Evolutionary conservation across 2,888 invertebrate genomes (phyloP).

Genomic region (Willowsia nigromaculata): DNA sequence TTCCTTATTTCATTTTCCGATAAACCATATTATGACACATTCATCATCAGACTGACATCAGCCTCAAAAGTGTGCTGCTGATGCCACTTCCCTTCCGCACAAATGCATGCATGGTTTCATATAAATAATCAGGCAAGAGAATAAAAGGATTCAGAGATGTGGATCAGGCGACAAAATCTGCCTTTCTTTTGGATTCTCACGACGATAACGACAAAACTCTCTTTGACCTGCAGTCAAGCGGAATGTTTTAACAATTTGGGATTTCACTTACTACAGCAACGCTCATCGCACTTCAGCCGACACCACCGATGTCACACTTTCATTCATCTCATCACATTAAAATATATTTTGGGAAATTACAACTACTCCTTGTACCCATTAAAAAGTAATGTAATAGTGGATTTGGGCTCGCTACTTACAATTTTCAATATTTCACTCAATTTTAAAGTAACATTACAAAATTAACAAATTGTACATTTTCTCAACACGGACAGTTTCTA

Average conservation of each 20-base stretch:
- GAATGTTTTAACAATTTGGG: conserved; percentile 68
- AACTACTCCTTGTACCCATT: too few species aligned
- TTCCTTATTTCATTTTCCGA: not conserved
- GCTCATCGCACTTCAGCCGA: not conserved
- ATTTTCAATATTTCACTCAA: not conserved
- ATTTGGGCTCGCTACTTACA: too few species aligned
- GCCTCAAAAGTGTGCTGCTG: not conserved
- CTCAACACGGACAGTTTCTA: not conserved
- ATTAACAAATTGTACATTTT: not conserved
- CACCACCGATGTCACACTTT: conserved; percentile 6
- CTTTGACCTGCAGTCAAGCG: conserved; percentile 66
- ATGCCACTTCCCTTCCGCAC: not conserved
- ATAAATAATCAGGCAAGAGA: not conserved
- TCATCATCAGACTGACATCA: conserved; percentile 31
- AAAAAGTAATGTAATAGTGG: too few species aligned
- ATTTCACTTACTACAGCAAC: not conserved
- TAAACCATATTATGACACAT: conserved; percentile 41
- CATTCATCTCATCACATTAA: too few species aligned
- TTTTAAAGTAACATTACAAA: not conserved
- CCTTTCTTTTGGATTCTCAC: conserved; percentile 11
- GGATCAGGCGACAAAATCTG: conserved; percentile 51
- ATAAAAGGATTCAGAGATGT: conserved; percentile 6
- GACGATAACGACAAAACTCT: not conserved
- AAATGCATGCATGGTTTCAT: conserved; percentile 10
- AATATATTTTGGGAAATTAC: too few species aligned